phyloP scores from a whole-genome alignment of 2,797 vertebrate species.

The Anableps anableps region DNA sequence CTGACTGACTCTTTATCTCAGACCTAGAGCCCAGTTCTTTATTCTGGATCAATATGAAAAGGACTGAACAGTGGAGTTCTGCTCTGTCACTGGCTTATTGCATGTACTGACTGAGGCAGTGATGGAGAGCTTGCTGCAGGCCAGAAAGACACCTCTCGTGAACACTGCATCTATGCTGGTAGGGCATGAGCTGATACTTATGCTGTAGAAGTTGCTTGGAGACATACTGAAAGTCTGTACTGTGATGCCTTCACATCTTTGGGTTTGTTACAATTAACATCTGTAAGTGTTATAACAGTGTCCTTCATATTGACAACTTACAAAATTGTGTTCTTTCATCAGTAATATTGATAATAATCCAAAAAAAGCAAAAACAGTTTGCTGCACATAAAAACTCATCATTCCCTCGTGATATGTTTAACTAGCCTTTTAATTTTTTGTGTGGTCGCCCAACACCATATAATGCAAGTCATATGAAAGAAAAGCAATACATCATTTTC shows the following conservation, averaged over 20 bases:
- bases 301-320: constrained; percentile 2
- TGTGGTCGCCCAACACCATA: neutral
- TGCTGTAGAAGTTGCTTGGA: constrained; percentile 4
- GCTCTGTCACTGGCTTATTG: constrained; percentile 40
- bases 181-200: neutral
- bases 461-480: neutral
- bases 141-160: constrained; percentile 20
- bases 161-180: constrained; percentile 5
- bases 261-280: constrained; percentile 13
- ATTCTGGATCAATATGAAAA: constrained; percentile 57
- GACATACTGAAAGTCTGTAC: neutral
- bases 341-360: neutral
- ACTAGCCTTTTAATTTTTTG: neutral
- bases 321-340: neutral
- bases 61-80: constrained; percentile 35
- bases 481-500: neutral
- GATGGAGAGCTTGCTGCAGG: constrained; percentile 33
- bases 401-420: neutral
- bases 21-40: constrained; percentile 60
- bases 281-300: neutral
- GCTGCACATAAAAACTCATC: neutral
- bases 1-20: constrained; percentile 43
- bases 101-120: constrained; percentile 34
- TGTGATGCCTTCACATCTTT: neutral
- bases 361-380: neutral